Evolutionary conservation across 2,888 invertebrate genomes (phyloP).

Genomic region (Cistogaster globosa): DNA sequence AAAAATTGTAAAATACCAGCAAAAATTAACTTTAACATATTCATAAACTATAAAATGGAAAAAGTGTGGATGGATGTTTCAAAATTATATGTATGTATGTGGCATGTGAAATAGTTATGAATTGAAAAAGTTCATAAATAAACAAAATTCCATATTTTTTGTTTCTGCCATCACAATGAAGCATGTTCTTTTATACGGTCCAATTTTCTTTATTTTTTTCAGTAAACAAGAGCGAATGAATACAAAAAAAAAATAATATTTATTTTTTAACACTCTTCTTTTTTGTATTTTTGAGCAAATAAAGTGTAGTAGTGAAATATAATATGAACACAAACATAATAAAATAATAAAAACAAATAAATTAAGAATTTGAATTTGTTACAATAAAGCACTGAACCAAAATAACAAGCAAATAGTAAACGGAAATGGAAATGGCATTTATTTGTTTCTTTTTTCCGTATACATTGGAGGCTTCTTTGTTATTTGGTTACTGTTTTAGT

Average conservation of each 20-base stretch:
- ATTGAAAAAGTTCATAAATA: slow-evolving; percentile 60
- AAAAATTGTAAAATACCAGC: slow-evolving; percentile 38
- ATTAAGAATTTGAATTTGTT: slow-evolving; percentile 65
- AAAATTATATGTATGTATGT: slow-evolving; percentile 4
- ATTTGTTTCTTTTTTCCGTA: slow-evolving; percentile 64
- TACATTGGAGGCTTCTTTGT: slow-evolving; percentile 49
- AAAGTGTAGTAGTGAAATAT: slow-evolving; percentile 42
- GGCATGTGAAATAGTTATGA: slow-evolving; percentile 39
- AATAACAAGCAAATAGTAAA: slow-evolving; percentile 72
- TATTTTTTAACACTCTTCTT: slow-evolving; percentile 54
- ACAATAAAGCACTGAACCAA: slow-evolving; percentile 69
- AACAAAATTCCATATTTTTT: slow-evolving; percentile 51
- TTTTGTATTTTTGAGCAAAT: slow-evolving; percentile 60
- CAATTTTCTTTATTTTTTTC: neutral
- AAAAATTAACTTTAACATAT: slow-evolving; percentile 32
- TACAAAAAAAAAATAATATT: slow-evolving; percentile 17
- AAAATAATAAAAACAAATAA: slow-evolving; percentile 18
- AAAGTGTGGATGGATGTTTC: neutral
- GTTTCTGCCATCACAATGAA: slow-evolving; percentile 10
- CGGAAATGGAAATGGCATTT: slow-evolving; percentile 70
- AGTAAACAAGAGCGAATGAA: slow-evolving; percentile 17
- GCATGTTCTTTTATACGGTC: slow-evolving; percentile 23
- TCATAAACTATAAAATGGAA: slow-evolving; percentile 36
- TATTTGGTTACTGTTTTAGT: slow-evolving; percentile 51
- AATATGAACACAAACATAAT: slow-evolving; percentile 2